Percentiles rank a stretch among this genome's conserved stretches.
phyloP scores from a whole-genome alignment of 2,113 vertebrate genomes.

The Turdus rufiventris region DNA sequence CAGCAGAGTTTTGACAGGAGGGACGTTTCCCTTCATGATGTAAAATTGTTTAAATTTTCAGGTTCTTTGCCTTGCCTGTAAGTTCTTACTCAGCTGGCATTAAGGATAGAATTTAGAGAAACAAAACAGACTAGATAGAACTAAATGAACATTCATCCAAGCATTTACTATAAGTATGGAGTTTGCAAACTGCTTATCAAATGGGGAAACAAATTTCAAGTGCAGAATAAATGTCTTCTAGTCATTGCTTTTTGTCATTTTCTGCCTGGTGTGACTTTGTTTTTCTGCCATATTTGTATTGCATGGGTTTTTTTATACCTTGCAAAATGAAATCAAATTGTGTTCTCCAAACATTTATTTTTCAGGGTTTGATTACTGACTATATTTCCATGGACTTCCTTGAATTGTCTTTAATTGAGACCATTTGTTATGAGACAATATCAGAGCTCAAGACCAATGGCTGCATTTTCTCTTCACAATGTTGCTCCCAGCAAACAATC shows the following conservation, averaged over 20 bases:
- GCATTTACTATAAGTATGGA: not conserved
- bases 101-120: not conserved
- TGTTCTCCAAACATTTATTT: constrained; percentile 6
- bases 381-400: constrained; percentile 30
- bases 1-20: not conserved
- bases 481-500: constrained; percentile 2
- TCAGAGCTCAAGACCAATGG: not conserved
- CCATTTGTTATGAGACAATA: constrained; percentile 25
- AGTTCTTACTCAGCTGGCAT: not conserved
- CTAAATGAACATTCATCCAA: not conserved
- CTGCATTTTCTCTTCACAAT: not conserved
- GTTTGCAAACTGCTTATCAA: not conserved
- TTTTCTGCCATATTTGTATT: not conserved
- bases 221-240: not conserved
- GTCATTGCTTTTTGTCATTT: not conserved
- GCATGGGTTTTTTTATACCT: not conserved
- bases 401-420: constrained; percentile 39
- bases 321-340: not conserved
- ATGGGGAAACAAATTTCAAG: not conserved
- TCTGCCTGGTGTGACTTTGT: not conserved
- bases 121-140: not conserved
- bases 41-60: not conserved
- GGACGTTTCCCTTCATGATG: not conserved
- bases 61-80: not conserved
- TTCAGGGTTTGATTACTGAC: constrained; percentile 19